Conservation (phyloP, 64 coral and sea anemone species). For the Platygyra sinensis region DNA sequence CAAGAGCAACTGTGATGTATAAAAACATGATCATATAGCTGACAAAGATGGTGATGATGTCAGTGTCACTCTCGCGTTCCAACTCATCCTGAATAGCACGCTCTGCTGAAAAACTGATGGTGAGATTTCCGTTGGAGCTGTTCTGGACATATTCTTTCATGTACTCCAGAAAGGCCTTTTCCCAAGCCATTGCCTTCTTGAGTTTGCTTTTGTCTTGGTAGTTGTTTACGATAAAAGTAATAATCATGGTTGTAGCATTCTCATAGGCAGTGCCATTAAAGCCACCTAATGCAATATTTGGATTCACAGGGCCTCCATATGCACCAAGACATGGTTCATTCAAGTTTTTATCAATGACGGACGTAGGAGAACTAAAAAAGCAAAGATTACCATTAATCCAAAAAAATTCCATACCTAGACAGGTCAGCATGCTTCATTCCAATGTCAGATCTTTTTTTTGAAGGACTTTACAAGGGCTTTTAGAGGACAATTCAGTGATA, state of each 20-base stretch:
- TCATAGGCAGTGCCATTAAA: conserved; percentile 74
- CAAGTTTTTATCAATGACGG: not conserved
- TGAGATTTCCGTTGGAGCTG: conserved; percentile 35
- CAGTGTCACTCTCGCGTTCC: conserved; percentile 85
- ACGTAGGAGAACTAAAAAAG: too few relatives aligned
- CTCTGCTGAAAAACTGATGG: conserved; percentile 72
- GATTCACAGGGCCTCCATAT: conserved; percentile 84
- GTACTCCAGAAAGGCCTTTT: conserved; percentile 84
- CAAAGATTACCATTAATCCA: too few relatives aligned
- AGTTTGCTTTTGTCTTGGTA: conserved; percentile 79
- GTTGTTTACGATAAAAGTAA: conserved; percentile 88
- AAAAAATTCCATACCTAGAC: too few relatives aligned
- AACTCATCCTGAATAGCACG: conserved; percentile 93
- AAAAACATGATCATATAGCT: conserved; percentile 98
- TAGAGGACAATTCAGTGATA: too few relatives aligned
- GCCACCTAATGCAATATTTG: conserved; percentile 83
- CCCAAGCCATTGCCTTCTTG: conserved; percentile 79
- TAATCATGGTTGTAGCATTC: conserved; percentile 74
- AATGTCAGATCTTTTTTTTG: too few relatives aligned
- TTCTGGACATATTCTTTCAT: conserved; percentile 60
- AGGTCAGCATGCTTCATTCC: too few relatives aligned
- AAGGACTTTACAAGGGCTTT: too few relatives aligned
- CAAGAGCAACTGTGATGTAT: conserved; percentile 95
- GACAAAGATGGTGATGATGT: conserved; percentile 84
- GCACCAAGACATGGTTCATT: conserved; percentile 62